A percentile compares a stretch with the other conserved stretches of the same genome.
Evolutionary conservation across 2,797 vertebrate genomes (phyloP).

Genomic region (Crotalus adamanteus): DNA sequence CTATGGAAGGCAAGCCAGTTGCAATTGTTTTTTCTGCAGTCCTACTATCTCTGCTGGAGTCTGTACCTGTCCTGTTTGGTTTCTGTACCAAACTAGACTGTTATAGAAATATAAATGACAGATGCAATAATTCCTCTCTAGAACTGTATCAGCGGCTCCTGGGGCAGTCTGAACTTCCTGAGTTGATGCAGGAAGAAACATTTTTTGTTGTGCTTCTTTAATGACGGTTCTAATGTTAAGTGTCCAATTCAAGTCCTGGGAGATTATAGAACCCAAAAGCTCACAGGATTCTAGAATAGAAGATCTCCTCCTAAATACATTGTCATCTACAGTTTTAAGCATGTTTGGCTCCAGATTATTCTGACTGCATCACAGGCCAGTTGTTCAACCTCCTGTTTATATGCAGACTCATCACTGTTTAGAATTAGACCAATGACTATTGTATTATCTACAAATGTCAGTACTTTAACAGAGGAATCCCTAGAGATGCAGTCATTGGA

Average conservation of each 20-base stretch:
- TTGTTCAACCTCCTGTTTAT: neutral
- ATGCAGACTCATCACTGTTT: neutral
- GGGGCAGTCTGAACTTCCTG: neutral
- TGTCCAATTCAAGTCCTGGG: neutral
- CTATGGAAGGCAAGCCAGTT: neutral
- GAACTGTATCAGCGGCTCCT: neutral
- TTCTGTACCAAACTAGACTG: neutral
- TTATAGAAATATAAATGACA: neutral
- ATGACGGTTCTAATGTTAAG: neutral
- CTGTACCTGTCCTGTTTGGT: neutral
- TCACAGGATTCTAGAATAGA: neutral
- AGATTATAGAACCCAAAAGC: neutral
- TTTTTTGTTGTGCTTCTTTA: neutral
- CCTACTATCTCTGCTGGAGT: neutral
- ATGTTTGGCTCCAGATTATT: neutral
- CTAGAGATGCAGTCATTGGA: neutral
- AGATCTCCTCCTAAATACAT: neutral
- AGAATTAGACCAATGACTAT: neutral
- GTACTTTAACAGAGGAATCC: neutral
- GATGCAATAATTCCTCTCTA: neutral
- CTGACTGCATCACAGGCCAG: neutral
- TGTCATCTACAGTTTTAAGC: neutral
- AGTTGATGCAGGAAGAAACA: neutral
- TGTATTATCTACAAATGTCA: neutral
- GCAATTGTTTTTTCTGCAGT: neutral